Conservation (phyloP, 1,140 invertebrate genomes). For the Drosophila simulans region DNA sequence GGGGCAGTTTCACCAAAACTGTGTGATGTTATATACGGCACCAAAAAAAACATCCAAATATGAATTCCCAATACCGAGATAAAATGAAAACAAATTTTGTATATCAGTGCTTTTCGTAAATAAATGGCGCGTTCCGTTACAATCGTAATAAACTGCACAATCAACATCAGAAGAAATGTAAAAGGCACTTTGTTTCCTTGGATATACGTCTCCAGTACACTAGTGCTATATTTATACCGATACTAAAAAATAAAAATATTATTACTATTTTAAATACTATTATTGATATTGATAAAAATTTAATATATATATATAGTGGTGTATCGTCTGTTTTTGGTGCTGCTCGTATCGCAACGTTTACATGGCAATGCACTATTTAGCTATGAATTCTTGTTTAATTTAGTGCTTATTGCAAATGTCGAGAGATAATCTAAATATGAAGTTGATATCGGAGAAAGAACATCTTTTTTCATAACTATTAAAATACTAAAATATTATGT, state of each 20-base stretch:
- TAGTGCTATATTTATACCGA: slow-evolving; percentile 89
- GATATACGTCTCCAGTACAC: slow-evolving; percentile 91
- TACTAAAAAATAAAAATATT: slow-evolving; percentile 86
- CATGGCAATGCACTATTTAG: no score
- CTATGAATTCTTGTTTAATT: no score
- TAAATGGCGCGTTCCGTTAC: slow-evolving; percentile 97
- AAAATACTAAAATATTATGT: no score
- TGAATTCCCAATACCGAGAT: slow-evolving; percentile 95
- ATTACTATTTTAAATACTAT: no score
- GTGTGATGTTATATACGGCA: slow-evolving; percentile 96
- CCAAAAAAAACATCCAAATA: slow-evolving; percentile 98
- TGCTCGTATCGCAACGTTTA: no score
- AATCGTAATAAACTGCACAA: slow-evolving; percentile 96
- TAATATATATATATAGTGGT: no score
- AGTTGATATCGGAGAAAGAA: no score
- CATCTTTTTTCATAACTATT: no score
- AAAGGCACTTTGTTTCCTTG: slow-evolving; percentile 97
- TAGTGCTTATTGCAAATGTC: no score
- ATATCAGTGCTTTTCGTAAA: slow-evolving; percentile 95
- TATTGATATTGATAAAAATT: no score
- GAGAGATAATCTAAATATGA: no score
- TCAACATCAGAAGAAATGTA: slow-evolving; percentile 97
- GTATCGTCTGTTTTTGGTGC: no score
- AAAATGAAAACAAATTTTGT: slow-evolving; percentile 97
- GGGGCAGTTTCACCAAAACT: slow-evolving; percentile 93